phyloP scores from a whole-genome alignment of 2,888 invertebrate genomes.

The Artemia sinica region DNA sequence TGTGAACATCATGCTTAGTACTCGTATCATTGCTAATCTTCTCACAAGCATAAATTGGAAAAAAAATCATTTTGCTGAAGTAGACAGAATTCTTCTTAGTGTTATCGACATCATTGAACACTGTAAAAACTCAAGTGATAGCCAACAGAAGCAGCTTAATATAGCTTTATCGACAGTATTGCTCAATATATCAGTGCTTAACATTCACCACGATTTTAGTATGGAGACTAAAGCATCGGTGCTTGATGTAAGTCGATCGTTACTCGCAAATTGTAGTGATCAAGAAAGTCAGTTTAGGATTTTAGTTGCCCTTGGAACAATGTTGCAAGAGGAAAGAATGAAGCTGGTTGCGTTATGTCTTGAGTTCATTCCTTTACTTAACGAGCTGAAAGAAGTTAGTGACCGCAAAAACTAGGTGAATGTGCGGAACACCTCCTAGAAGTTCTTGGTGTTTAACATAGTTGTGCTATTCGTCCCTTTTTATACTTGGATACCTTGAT shows the following conservation, averaged over 20 bases:
- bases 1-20: conserved; percentile 57
- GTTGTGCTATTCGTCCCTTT: too few relatives aligned
- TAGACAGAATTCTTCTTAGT: conserved; percentile 40
- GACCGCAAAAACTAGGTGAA: conserved; percentile 29
- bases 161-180: conserved; percentile 54
- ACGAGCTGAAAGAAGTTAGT: conserved; percentile 22
- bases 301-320: conserved; percentile 57
- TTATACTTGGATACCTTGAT: too few relatives aligned
- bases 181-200: conserved; percentile 47
- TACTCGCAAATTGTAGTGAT: conserved; percentile 42
- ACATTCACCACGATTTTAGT: conserved; percentile 24
- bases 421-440: conserved; percentile 27
- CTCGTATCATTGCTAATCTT: conserved; percentile 26
- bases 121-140: background rate
- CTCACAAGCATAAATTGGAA: conserved; percentile 36
- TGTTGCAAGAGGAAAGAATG: conserved; percentile 34
- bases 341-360: conserved; percentile 21
- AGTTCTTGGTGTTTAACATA: background rate
- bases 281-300: conserved; percentile 56
- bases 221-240: conserved; percentile 17
- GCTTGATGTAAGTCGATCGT: conserved; percentile 29
- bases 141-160: conserved; percentile 33
- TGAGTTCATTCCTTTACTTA: background rate
- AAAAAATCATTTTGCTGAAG: conserved; percentile 39
- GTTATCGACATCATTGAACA: conserved; percentile 35